phyloP scores from a whole-genome alignment of 2,113 vertebrate species.

The Microcebus jonahi region DNA sequence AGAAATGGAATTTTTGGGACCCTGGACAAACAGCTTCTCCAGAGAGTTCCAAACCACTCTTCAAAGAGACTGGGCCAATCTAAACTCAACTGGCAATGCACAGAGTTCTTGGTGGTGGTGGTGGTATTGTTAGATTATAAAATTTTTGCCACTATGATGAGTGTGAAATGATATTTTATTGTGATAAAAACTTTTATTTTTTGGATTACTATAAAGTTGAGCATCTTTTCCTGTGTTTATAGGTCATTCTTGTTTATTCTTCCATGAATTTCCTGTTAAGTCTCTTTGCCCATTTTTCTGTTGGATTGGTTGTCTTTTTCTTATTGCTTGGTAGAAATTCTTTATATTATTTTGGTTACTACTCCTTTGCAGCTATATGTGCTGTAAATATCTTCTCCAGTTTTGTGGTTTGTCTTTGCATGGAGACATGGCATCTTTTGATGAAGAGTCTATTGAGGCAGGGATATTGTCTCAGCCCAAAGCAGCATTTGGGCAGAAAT shows the following conservation, averaged over 20 bases:
- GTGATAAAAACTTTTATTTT: slow-evolving; percentile 19
- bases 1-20: neutral
- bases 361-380: neutral
- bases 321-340: neutral
- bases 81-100: neutral
- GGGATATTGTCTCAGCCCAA: neutral
- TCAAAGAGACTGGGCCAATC: neutral
- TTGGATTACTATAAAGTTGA: neutral
- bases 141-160: neutral
- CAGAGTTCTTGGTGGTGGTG: neutral
- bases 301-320: neutral
- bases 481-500: neutral
- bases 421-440: neutral
- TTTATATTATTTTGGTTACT: neutral
- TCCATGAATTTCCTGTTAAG: neutral
- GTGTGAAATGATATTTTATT: neutral
- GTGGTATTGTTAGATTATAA: neutral
- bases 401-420: neutral
- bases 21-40: neutral
- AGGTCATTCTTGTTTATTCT: neutral
- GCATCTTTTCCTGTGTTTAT: neutral
- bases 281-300: neutral
- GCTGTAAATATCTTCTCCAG: neutral
- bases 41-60: neutral
- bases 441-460: neutral